phyloP scores from a whole-genome alignment of 2,797 vertebrate genomes.

The Sardinella longiceps region DNA sequence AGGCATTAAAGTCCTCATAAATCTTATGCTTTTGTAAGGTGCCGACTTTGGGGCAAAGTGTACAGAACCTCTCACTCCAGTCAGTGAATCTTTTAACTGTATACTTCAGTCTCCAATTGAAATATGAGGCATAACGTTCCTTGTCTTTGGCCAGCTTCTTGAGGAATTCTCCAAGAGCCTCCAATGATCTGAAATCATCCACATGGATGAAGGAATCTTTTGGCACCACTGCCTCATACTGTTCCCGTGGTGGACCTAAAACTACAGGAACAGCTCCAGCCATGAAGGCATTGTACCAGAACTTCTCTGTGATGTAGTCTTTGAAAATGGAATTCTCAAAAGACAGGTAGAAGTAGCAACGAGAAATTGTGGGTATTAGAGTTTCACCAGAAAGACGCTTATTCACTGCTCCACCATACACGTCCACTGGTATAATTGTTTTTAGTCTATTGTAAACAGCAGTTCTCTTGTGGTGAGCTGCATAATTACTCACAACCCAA shows the following conservation, averaged over 20 bases:
- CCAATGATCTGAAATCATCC: conserved; percentile 79
- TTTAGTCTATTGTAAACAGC: conserved; percentile 74
- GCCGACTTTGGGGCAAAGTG: conserved; percentile 74
- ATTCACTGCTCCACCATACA: conserved; percentile 75
- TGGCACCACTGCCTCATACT: conserved; percentile 83
- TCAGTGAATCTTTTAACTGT: conserved; percentile 74
- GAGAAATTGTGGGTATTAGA: conserved; percentile 80
- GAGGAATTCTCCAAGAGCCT: conserved; percentile 78
- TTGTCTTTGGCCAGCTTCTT: conserved; percentile 67
- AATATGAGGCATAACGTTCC: conserved; percentile 77
- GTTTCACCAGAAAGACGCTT: conserved; percentile 62
- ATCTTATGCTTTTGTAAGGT: neutral
- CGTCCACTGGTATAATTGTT: conserved; percentile 68
- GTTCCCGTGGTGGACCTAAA: conserved; percentile 78
- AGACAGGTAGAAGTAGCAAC: conserved; percentile 90
- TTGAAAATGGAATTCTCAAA: conserved; percentile 86
- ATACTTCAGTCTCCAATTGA: conserved; percentile 76
- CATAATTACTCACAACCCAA: conserved; percentile 91
- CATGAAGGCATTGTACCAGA: conserved; percentile 86
- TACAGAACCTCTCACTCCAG: conserved; percentile 87
- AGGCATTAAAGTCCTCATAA: neutral
- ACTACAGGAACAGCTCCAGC: conserved; percentile 85
- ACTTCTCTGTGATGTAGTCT: conserved; percentile 95
- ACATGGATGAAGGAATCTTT: conserved; percentile 86
- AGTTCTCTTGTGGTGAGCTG: conserved; percentile 71